Conservation (phyloP, 2,888 invertebrate species). For the Rosalia funebris region DNA sequence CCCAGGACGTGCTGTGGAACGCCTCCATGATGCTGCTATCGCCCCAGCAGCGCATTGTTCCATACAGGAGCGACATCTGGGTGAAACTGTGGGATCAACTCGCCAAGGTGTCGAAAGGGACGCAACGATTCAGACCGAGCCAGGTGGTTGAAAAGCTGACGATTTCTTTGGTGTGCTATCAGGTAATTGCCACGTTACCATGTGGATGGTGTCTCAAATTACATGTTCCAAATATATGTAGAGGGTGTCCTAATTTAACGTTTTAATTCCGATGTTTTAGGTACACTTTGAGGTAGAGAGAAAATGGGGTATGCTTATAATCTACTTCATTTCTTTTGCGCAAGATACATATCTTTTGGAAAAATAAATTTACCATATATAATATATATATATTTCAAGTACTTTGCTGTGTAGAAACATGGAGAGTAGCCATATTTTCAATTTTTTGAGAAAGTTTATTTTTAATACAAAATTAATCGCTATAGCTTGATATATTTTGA, state of each 20-base stretch:
- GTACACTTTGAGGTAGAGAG: too few relatives aligned
- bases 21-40: slow-evolving; percentile 85
- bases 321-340: too few relatives aligned
- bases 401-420: too few relatives aligned
- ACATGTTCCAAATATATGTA: background rate
- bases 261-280: background rate
- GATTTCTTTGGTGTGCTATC: slow-evolving; percentile 85
- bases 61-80: slow-evolving; percentile 85
- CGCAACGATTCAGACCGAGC: slow-evolving; percentile 72
- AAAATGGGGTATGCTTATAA: too few relatives aligned
- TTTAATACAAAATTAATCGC: too few relatives aligned
- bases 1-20: slow-evolving; percentile 82
- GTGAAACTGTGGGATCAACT: slow-evolving; percentile 82
- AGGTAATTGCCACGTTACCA: slow-evolving; percentile 63
- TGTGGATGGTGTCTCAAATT: background rate
- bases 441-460: too few relatives aligned
- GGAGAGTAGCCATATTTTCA: too few relatives aligned
- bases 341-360: too few relatives aligned
- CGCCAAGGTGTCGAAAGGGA: slow-evolving; percentile 69
- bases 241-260: background rate
- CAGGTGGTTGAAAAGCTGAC: slow-evolving; percentile 82
- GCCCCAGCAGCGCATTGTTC: slow-evolving; percentile 84
- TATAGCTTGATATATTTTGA: too few relatives aligned
- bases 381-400: too few relatives aligned
- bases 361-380: too few relatives aligned